Evolutionary conservation across 2,888 invertebrate species (phyloP), one percentile per base, ranked within the genome.

Genomic region (Gastracanthus pulcherrimus): DNA sequence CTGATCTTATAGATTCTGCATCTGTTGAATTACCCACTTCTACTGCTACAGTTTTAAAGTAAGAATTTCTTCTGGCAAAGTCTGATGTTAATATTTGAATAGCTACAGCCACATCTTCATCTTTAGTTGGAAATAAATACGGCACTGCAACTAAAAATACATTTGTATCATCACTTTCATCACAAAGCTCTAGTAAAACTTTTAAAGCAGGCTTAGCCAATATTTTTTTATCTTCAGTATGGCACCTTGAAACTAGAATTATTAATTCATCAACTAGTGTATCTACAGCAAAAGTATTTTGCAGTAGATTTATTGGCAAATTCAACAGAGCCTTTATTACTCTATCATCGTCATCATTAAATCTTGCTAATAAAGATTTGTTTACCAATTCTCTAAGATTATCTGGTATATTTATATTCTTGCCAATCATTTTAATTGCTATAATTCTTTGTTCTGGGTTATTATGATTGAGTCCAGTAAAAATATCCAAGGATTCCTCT

Each of bases 381-480:
- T 94, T 94, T 0, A 96, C 92, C 86, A 95, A 93, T n/a, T 94
- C 94, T 38, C 92, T 86, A n/a, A 91, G 87, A 38, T 84, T 87
- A 31, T 89, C 88, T 1, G 89, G 87, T 0, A 91, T 83, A 4
- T 82, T 84, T 1, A 88, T 72, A 3, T 86, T 75, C 2, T 93
- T 92, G 0, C 94, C 91, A 11, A 97, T 91, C 83, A 94, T 94
- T 84, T 94, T 92, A 0, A 97, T 92, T 0, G 96, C 96, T 86
- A 94, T 92, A 2, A 94, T 91, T 84, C 98, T 93, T 74, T 96
- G 92, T 66, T 93, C 91, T 0, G 95, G 90, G 86, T 94, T 95
- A 0, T 94, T 92, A 90, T 98, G 96, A 86, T 96, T 95, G 0
- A 97, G 91, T 58, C 86, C 86, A 58, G 89, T 86, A 0, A 91